Evolutionary conservation across 2,113 vertebrate species (phyloP).

Genomic region (Mustela lutreola): DNA sequence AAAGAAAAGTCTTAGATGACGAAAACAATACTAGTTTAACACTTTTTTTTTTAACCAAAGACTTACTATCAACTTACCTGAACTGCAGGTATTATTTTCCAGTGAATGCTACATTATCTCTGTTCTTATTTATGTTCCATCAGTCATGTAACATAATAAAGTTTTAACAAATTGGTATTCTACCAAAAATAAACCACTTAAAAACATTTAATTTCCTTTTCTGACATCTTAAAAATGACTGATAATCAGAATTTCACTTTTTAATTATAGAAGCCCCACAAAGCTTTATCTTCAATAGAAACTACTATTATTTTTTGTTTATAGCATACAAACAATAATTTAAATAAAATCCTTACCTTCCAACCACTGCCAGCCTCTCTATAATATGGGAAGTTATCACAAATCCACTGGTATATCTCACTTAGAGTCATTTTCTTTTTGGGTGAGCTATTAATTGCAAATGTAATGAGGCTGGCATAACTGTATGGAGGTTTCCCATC

Average conservation of each 20-base stretch:
- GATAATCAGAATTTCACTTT: slow-evolving; percentile 52
- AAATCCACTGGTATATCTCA: slow-evolving; percentile 97
- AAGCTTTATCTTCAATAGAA: slow-evolving; percentile 42
- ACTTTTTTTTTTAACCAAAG: neutral
- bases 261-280: slow-evolving; percentile 26
- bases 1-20: neutral
- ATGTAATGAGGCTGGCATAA: slow-evolving; percentile 96
- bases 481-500: slow-evolving; percentile 96
- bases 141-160: slow-evolving; percentile 46
- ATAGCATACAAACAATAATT: slow-evolving; percentile 53
- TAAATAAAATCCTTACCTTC: slow-evolving; percentile 91
- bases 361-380: slow-evolving; percentile 96
- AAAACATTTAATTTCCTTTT: slow-evolving; percentile 40
- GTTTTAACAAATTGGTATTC: slow-evolving; percentile 22
- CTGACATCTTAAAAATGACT: slow-evolving; percentile 55
- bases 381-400: slow-evolving; percentile 97
- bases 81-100: neutral
- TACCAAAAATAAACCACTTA: slow-evolving; percentile 49
- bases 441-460: slow-evolving; percentile 96
- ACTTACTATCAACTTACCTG: neutral
- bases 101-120: neutral
- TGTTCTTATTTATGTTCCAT: neutral
- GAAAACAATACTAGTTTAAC: neutral
- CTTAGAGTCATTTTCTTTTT: slow-evolving; percentile 97
- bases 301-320: slow-evolving; percentile 28